Conservation (phyloP, 2,113 vertebrate species). For the Monarcha castaneiventris region DNA sequence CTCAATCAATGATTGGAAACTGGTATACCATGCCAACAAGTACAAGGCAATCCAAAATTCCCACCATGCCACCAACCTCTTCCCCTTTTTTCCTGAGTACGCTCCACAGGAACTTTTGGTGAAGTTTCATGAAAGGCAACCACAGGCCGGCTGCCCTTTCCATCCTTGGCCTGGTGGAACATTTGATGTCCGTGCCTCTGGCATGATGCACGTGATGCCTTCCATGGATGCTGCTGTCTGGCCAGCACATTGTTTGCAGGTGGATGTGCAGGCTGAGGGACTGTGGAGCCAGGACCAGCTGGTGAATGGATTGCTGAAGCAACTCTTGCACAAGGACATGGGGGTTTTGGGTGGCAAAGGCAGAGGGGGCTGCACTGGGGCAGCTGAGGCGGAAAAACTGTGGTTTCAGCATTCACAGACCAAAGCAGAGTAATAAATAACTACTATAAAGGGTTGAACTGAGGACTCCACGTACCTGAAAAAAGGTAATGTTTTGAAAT, state of each 20-base stretch:
- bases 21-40: neutral
- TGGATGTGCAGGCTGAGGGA: neutral
- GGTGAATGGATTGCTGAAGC: neutral
- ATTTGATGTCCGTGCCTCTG: neutral
- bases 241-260: neutral
- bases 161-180: neutral
- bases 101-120: neutral
- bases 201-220: neutral
- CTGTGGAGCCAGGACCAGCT: neutral
- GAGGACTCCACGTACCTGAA: conserved; percentile 24
- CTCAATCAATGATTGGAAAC: neutral
- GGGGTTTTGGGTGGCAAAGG: neutral
- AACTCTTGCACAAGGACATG: neutral
- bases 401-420: neutral
- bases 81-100: neutral
- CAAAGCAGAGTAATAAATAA: conserved; percentile 48
- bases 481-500: neutral
- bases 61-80: neutral
- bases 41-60: neutral
- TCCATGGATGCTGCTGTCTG: neutral
- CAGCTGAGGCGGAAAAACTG: neutral
- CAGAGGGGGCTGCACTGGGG: neutral
- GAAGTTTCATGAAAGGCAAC: neutral
- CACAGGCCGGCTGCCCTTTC: neutral
- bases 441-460: conserved; percentile 3